phyloP scores from a whole-genome alignment of 2,888 invertebrate species.

The Ophonus ardosiacus region DNA sequence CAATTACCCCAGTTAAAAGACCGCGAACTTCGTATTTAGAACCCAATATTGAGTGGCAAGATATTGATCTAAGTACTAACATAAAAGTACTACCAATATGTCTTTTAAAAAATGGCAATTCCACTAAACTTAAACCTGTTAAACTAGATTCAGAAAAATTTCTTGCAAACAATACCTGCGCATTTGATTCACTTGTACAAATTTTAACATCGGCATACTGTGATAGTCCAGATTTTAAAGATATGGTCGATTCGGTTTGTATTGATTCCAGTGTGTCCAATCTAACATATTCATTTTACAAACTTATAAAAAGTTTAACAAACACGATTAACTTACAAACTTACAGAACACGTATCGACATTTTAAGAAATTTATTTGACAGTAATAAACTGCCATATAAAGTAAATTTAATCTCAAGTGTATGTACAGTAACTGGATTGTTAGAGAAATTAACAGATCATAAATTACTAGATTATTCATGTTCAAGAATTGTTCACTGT shows the following conservation, averaged over 20 bases:
- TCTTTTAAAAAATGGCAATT: conserved; percentile 58
- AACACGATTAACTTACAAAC: conserved; percentile 7
- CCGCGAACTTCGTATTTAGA: conserved; percentile 58
- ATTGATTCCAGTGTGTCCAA: conserved; percentile 10
- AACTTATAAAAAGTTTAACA: conserved; percentile 30
- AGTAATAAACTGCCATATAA: conserved; percentile 25
- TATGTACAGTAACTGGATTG: conserved; percentile 11
- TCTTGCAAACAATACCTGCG: conserved; percentile 54
- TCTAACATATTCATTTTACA: conserved; percentile 10
- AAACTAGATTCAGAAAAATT: conserved; percentile 37
- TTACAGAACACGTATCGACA: conserved; percentile 5
- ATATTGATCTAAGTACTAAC: conserved; percentile 53
- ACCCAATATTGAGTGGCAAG: conserved; percentile 58
- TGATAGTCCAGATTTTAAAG: conserved; percentile 43
- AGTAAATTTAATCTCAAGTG: conserved; percentile 6
- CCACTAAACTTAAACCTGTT: conserved; percentile 53
- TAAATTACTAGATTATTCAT: conserved; percentile 22
- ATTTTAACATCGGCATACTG: conserved; percentile 52
- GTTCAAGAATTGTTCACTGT: conserved; percentile 7
- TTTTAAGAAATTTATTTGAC: conserved; percentile 8
- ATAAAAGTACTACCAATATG: conserved; percentile 55
- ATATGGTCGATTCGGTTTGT: conserved; percentile 28
- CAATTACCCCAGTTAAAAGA: conserved; percentile 58
- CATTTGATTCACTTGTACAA: conserved; percentile 53
- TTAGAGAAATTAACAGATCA: conserved; percentile 17